Evolutionary conservation across 35 echinoderm and acorn worm genomes (phyloP), one percentile per base, ranked within the genome.

Genomic region (Diadema setosum): DNA sequence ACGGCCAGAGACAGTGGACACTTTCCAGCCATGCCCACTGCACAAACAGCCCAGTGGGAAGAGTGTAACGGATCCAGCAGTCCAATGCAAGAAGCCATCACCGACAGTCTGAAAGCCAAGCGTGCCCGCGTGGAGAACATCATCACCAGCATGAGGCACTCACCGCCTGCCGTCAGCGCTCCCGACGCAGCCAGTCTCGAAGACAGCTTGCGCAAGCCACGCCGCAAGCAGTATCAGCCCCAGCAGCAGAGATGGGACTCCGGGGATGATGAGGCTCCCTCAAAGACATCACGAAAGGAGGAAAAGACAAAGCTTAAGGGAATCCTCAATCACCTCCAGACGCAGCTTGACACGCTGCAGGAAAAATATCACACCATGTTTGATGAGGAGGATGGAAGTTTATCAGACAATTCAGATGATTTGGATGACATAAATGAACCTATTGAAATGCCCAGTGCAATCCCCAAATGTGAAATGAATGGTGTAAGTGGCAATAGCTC

Each of bases 111-210:
- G 15, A 84, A 92, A 70, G 96, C 96, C 2, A 99, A 99, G 50
- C 86, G 89, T 42, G 96, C 96, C n/a, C 85, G 96, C 40, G 96
- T 99, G 5, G 96, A 99, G 45, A 99, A 99, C 83, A 99, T 99
- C 45, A 92, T 99, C 49, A 94, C 93, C 37, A 94, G 88, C 33
- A 98, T 98, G 96, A 89, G 92, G 44, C 80, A 91, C 24, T 91
- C 92, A 31, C 89, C 96, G 7, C 69, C 81, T 46, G 46, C 55
- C 31, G 52, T 70, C 14, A 44, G 73, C 21, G 83, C 49, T 56
- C 64, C 37, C 29, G 60, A 87, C 17, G 50, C 80, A 46, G 78
- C 81, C 44, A 84, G 91, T 24, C 56, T 84, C 37, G 73, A 86
- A 6, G 52, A 59, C 26, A 65, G 69, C 35, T 46, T 80, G 32